These are phyloP conservation scores for Oryzias melastigma DNA, from an alignment of 2,113 vertebrate genomes.

Conservation along the genomic window DNA sequence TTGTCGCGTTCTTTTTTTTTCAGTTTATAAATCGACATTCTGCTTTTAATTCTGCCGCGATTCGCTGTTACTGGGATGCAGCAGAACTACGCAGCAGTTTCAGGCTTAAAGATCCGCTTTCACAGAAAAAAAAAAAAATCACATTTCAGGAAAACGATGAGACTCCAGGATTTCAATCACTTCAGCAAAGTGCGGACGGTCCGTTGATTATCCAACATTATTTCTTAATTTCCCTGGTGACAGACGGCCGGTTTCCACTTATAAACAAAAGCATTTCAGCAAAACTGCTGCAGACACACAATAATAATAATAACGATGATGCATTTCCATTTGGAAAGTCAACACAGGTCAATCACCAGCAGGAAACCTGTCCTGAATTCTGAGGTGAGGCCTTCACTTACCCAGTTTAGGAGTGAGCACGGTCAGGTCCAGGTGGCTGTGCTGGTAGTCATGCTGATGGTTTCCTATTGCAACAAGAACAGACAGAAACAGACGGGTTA, in stretches of 20 bases:
- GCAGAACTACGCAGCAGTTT: constrained; percentile 7
- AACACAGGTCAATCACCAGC: background rate
- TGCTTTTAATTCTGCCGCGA: constrained; percentile 12
- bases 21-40: constrained; percentile 2
- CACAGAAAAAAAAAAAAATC: constrained; percentile 43
- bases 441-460: constrained; percentile 87
- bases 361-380: background rate
- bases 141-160: constrained; percentile 50
- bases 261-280: constrained; percentile 20
- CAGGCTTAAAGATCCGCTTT: constrained; percentile 33
- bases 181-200: constrained; percentile 39
- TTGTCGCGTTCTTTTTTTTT: no score
- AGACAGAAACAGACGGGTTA: constrained; percentile 1
- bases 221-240: constrained; percentile 55
- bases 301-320: background rate
- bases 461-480: constrained; percentile 79
- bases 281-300: constrained; percentile 9
- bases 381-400: constrained; percentile 67
- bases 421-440: constrained; percentile 89
- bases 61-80: constrained; percentile 25
- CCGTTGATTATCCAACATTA: constrained; percentile 42
- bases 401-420: constrained; percentile 91
- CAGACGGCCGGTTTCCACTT: constrained; percentile 36
- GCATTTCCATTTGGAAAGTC: constrained; percentile 14
- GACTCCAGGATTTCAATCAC: constrained; percentile 60